Evolutionary conservation across 2,113 vertebrate species (phyloP).

Genomic region (Rutilus rutilus): DNA sequence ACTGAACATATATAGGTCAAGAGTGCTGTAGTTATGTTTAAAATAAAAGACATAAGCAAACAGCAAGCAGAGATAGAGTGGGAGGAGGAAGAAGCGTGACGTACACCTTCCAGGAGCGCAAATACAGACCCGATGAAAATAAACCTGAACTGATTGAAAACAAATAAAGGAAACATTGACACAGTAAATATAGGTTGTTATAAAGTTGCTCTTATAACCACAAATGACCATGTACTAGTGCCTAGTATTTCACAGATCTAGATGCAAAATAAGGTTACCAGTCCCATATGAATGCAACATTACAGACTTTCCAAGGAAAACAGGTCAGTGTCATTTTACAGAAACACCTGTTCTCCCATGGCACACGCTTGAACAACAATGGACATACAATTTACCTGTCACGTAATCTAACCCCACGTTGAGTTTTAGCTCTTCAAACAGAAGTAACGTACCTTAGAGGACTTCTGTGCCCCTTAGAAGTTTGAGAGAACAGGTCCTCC

Average conservation of each 20-base stretch:
- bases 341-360: slow-evolving; percentile 68
- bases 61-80: slow-evolving; percentile 14
- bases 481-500: slow-evolving; percentile 26
- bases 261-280: neutral
- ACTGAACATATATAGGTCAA: slow-evolving; percentile 18
- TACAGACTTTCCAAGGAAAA: slow-evolving; percentile 5
- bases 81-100: slow-evolving; percentile 26
- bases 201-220: neutral
- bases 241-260: neutral
- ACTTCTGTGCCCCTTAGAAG: neutral
- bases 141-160: slow-evolving; percentile 31
- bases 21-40: slow-evolving; percentile 24
- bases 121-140: slow-evolving; percentile 33
- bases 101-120: slow-evolving; percentile 18
- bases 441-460: slow-evolving; percentile 37
- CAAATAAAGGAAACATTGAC: neutral
- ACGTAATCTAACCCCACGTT: neutral
- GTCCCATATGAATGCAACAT: neutral
- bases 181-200: neutral
- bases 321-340: slow-evolving; percentile 71
- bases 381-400: neutral
- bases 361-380: neutral
- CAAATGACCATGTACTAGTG: neutral
- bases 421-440: neutral
- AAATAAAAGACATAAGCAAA: slow-evolving; percentile 27